Conservation (phyloP, 2,888 invertebrate species). For the Myopa testacea region DNA sequence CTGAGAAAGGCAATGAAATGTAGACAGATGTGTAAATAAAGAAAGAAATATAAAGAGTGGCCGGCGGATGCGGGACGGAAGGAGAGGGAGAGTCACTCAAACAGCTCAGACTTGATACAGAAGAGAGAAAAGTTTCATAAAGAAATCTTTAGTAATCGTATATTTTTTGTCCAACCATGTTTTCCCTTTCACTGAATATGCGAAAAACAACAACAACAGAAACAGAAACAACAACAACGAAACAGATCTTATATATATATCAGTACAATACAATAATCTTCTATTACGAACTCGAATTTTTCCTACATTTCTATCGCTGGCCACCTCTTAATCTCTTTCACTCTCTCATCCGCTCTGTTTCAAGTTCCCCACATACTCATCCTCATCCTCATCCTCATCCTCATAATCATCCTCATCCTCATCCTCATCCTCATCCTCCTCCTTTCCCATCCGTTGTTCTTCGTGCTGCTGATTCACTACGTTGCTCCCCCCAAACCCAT, state of each 20-base stretch:
- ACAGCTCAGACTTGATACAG: background rate
- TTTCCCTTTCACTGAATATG: slow-evolving; percentile 8
- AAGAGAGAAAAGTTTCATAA: background rate
- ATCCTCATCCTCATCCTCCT: no score
- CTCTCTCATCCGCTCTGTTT: no score
- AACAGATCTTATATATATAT: background rate
- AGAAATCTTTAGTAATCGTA: background rate
- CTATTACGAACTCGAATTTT: no score
- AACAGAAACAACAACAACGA: background rate
- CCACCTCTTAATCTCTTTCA: background rate
- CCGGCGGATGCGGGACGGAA: background rate
- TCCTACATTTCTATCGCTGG: background rate
- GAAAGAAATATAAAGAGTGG: background rate
- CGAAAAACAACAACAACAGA: background rate
- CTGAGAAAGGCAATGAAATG: background rate
- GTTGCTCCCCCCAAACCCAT: no score
- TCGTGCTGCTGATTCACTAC: background rate
- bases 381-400: no score
- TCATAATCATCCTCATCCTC: no score
- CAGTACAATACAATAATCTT: background rate
- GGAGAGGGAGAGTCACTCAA: background rate
- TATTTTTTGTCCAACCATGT: background rate
- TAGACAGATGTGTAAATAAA: background rate
- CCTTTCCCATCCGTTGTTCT: no score
- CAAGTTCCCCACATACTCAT: no score